Percentiles rank a stretch among this genome's conserved stretches.
phyloP scores from a whole-genome alignment of 2,797 vertebrate species.

The Prunella strophiata region DNA sequence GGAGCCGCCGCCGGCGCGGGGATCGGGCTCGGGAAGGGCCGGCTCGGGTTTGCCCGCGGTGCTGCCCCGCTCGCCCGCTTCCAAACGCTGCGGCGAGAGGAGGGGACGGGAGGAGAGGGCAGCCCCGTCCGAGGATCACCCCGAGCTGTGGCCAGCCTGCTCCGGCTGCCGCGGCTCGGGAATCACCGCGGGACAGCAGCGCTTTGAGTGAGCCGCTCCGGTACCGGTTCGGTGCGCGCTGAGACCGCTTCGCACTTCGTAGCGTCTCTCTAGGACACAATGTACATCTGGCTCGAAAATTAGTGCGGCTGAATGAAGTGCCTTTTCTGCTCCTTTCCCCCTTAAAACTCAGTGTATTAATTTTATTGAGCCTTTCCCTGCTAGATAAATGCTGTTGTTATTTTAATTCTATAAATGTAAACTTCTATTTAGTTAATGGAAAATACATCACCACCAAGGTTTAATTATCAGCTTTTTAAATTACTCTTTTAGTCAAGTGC shows the following conservation, averaged over 20 bases:
- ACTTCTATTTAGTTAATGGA: slow-evolving; percentile 70
- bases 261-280: background rate
- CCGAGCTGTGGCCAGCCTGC: background rate
- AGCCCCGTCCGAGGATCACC: background rate
- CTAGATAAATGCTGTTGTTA: background rate
- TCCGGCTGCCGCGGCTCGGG: background rate
- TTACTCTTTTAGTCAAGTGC: slow-evolving; percentile 41
- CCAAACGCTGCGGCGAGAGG: background rate
- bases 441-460: slow-evolving; percentile 41
- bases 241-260: accelerated
- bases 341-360: slow-evolving; percentile 26
- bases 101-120: background rate
- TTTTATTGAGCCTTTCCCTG: slow-evolving; percentile 19
- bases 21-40: background rate
- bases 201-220: background rate
- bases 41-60: background rate
- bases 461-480: slow-evolving; percentile 66
- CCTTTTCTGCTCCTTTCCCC: background rate
- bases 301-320: background rate
- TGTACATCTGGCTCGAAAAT: background rate
- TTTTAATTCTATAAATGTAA: slow-evolving; percentile 71
- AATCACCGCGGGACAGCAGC: accelerated
- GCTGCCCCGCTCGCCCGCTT: background rate
- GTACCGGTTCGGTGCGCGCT: background rate
- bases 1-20: background rate